Percentiles rank a stretch among this genome's conserved stretches.
Conservation (phyloP, 2,888 invertebrate species). For the Dasypolia templi region DNA sequence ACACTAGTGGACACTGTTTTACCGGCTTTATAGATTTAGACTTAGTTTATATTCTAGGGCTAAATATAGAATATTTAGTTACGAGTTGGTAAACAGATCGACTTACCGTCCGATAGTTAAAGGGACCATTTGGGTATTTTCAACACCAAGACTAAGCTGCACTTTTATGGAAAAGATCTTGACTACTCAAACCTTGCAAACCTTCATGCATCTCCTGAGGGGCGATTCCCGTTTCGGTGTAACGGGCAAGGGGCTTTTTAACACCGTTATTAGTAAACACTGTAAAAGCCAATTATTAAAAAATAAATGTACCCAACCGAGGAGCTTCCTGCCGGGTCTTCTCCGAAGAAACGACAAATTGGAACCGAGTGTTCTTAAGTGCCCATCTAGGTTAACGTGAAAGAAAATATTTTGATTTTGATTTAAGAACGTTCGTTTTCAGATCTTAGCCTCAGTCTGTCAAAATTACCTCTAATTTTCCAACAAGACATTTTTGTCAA, state of each 20-base stretch:
- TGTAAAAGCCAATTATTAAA: too few species aligned
- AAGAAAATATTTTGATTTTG: too few species aligned
- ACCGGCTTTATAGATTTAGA: conserved; percentile 49
- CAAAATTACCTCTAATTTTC: neutral
- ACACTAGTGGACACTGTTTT: conserved; percentile 66
- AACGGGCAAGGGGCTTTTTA: too few species aligned
- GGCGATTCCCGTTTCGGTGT: too few species aligned
- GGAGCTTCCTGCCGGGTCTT: too few species aligned
- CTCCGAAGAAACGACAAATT: too few species aligned
- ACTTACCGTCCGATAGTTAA: neutral
- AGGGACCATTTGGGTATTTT: neutral
- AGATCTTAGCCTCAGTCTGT: neutral
- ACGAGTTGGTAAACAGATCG: neutral
- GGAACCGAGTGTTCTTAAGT: too few species aligned
- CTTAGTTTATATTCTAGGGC: conserved; percentile 54
- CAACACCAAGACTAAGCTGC: neutral
- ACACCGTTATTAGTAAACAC: too few species aligned
- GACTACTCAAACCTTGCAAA: neutral
- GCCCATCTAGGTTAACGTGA: too few species aligned
- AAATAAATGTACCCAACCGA: too few species aligned
- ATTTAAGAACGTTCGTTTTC: neutral
- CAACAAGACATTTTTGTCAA: neutral
- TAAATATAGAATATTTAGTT: conserved; percentile 48
- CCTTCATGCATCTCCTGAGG: neutral
- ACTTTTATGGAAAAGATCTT: neutral